phyloP scores from a whole-genome alignment of 2,888 invertebrate species.

The Allacma fusca region DNA sequence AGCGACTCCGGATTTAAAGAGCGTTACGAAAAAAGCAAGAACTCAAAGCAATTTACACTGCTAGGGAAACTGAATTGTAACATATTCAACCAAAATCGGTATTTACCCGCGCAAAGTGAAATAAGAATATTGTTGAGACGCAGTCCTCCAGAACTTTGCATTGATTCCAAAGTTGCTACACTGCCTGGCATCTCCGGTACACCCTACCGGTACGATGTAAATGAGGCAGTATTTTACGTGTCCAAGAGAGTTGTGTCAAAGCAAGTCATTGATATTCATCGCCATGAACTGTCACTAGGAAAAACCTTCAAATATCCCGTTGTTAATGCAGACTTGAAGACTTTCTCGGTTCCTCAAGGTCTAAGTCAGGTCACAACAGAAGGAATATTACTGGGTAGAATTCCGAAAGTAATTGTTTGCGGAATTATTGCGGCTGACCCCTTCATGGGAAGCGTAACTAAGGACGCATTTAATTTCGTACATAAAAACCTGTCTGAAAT shows the following conservation, averaged over 20 bases:
- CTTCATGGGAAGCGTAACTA: not conserved
- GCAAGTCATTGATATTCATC: not conserved
- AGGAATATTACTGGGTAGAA: not conserved
- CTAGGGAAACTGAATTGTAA: not conserved
- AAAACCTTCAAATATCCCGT: constrained; percentile 2
- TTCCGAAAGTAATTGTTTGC: constrained; percentile 19
- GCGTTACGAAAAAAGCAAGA: not conserved
- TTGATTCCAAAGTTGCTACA: not conserved
- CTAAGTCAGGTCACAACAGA: not conserved
- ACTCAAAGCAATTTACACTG: not conserved
- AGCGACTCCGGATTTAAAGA: not conserved
- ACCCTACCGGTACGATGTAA: not conserved
- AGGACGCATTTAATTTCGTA: not conserved
- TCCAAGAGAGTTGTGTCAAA: not conserved
- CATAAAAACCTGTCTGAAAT: not conserved
- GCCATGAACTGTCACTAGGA: not conserved
- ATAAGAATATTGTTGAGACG: not conserved
- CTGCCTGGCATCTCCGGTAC: not conserved
- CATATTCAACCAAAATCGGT: not conserved
- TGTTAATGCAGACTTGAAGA: not conserved
- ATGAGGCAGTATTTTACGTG: not conserved
- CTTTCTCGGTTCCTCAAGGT: not conserved
- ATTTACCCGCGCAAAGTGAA: not conserved
- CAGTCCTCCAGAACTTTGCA: not conserved
- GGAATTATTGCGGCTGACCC: not conserved